Base-by-base conservation (phyloP, 1,140 invertebrate species). In the Drosophila tristis region DNA sequence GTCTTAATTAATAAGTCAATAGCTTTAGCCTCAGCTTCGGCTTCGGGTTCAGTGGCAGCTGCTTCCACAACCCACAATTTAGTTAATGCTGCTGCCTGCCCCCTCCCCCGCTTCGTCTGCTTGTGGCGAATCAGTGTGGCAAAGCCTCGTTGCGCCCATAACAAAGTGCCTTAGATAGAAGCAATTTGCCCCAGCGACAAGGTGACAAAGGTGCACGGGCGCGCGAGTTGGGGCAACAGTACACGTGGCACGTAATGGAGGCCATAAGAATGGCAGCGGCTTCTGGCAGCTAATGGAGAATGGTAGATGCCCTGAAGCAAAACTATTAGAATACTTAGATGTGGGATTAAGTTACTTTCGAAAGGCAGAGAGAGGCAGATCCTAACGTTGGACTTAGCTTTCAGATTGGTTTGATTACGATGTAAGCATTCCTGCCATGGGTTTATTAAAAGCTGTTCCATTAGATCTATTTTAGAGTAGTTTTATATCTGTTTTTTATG, bases 1-100 rank as follows among this genome's bases (percentile, higher is more conserved):
- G 59, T 78, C 82, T 82, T 86, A 86, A 86, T 86, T 86, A 86
- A 86, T 87, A 86, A 86, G 78, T 78, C 82, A 87, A 86, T 86
- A 75, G 78, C 65, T 35, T 58, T 54, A 45, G 48, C 67, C 35
- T 0, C 11, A 39, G 62, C 29, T 8, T 31, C 2, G 7, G 39
- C 50, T 42, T n/a, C 47, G 59, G 39, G 15, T 29, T 50, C 42
- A 35, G 35, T 26, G 65, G 51, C 67, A 70, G 65, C 67, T 70
- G 67, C 45, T 70, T 65, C 48, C 45, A 13, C 6, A 29, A 44
- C 44, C 65, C 67, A 70, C 70, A 70, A 70, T 70, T 70, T 70
- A 70, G 67, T 70, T 70, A 70, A 70, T 71, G 65, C 44, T 31
- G 16, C 51, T 25, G 50, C 31, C 43, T 31, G 43, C 13, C 29